Conservation (phyloP, 2,797 vertebrate species). For the Peromyscus attwateri region DNA sequence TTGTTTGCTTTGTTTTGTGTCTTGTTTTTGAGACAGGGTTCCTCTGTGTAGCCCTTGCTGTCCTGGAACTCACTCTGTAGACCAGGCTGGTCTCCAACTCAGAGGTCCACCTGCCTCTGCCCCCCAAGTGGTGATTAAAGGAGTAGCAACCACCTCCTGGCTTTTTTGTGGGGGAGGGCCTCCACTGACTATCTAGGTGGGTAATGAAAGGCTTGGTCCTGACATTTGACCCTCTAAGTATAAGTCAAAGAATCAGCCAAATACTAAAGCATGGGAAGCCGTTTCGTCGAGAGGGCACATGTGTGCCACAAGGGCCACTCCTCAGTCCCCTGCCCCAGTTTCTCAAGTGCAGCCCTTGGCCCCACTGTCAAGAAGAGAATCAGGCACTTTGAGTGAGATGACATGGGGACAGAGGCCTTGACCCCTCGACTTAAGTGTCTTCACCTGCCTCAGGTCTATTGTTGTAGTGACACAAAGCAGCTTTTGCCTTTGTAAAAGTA, state of each 20-base stretch:
- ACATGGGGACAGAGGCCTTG: no score
- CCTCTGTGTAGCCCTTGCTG: not conserved
- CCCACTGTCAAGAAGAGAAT: not conserved
- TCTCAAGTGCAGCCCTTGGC: not conserved
- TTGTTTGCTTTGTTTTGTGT: not conserved
- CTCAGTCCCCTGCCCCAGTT: not conserved
- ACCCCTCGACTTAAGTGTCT: not conserved
- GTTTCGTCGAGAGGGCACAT: not conserved
- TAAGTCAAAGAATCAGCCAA: not conserved
- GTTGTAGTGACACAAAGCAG: not conserved
- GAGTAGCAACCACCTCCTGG: not conserved
- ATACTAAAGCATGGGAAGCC: not conserved
- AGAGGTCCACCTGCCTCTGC: not conserved
- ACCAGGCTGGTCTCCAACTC: not conserved
- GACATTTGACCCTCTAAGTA: not conserved
- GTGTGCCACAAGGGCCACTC: no score
- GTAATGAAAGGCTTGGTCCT: not conserved
- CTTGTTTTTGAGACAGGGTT: no score
- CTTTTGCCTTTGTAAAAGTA: not conserved
- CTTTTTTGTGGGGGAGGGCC: not conserved
- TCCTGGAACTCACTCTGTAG: not conserved
- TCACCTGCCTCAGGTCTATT: not conserved
- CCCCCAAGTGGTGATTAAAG: not conserved
- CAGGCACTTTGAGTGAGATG: not conserved
- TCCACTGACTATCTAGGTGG: not conserved